Base-by-base conservation (phyloP, 2,797 vertebrate species). In the Melopsittacus undulatus region DNA sequence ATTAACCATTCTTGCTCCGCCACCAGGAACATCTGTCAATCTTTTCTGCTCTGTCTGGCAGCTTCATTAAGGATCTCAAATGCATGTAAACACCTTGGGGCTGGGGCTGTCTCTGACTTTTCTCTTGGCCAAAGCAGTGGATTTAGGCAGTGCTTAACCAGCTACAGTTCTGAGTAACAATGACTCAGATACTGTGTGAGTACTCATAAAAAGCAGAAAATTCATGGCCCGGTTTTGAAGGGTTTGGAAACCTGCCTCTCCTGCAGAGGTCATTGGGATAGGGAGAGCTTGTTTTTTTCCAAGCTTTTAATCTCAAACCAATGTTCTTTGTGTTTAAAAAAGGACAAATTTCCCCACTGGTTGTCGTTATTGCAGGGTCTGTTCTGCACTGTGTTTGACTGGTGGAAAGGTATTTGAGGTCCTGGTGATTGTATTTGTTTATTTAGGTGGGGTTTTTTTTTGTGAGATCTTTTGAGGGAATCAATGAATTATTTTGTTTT, bases 61-160 rank as follows among this genome's bases (percentile, higher is more conserved):
- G 90, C 94, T 91, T 96, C 87, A 66, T 92, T 94, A 96, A 67
- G 87, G 72, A 56, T 82, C 75, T 95, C 49, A 83, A 59, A 68
- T 3, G 9, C 68, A 14, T 36, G 42, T 94, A 96, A 96, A 88
- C 75, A 91, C 88, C 88, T 94, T 83, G 57, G 32, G 69, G 54
- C 81, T 76, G 64, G 43, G 66, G 54, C 78, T 76, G 68, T 43
- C 72, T 83, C 61, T 67, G 77, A 36, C 51, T 95, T 72, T 72
- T 32, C 32, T 63, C 42, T 77, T 74, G 56, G n/a, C 34, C 40
- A 36, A 4, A 32, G 62, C 43, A 11, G 32, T 30, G 21, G 34
- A 26, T 66, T 81, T 48, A 43, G 36, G 13, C 61, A 30, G 22
- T 54, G 21, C 59, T 67, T 83, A 64, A 61, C 49, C 70, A 46